Conservation (phyloP, 2,888 invertebrate species). For the Lymantria monacha region DNA sequence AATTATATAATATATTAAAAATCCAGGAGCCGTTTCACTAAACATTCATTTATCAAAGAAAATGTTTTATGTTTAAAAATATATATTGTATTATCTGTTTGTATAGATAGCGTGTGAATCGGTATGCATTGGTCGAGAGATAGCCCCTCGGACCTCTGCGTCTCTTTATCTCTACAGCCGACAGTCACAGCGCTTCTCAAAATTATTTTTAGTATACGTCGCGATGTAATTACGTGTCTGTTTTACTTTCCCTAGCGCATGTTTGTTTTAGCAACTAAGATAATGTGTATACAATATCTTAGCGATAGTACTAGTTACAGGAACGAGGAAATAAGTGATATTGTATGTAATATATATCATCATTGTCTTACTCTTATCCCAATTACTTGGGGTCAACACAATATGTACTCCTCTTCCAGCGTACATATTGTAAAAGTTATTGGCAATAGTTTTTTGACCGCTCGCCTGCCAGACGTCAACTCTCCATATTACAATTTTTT, state of each 20-base stretch:
- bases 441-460: no score
- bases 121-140: conserved; percentile 26
- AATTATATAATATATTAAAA: conserved; percentile 6
- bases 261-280: not conserved
- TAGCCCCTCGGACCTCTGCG: conserved; percentile 25
- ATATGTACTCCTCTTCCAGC: no score
- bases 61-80: conserved; percentile 17
- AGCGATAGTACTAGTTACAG: not conserved
- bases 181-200: conserved; percentile 15
- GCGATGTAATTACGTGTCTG: conserved; percentile 5
- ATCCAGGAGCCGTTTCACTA: conserved; percentile 7
- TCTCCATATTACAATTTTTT: no score
- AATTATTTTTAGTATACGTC: conserved; percentile 29
- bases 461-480: no score
- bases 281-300: not conserved
- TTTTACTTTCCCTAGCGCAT: conserved; percentile 1
- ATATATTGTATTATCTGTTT: conserved; percentile 18
- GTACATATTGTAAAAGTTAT: no score
- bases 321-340: not conserved
- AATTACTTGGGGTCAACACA: no score
- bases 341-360: no score
- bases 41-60: conserved; percentile 13
- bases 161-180: conserved; percentile 21
- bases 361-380: no score
- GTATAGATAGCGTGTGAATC: conserved; percentile 20